phyloP scores from a whole-genome alignment of 2,888 invertebrate genomes.

The Sinotaia quadrata region DNA sequence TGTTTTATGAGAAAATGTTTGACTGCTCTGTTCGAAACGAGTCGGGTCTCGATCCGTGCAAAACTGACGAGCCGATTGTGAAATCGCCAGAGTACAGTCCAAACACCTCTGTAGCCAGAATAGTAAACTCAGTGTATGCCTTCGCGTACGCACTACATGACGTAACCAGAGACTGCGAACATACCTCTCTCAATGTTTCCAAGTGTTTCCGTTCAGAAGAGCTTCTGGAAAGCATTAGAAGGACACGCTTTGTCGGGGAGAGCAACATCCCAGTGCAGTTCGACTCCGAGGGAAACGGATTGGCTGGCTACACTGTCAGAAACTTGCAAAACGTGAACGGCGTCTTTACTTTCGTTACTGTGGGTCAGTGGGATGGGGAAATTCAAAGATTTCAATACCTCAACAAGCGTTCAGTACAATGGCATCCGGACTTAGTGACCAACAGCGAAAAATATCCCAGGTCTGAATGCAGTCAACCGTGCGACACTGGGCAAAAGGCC shows the following conservation, averaged over 20 bases:
- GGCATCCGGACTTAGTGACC: not conserved
- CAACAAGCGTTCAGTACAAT: conserved; percentile 7
- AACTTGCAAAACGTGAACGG: conserved; percentile 9
- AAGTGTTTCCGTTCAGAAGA: conserved; percentile 15
- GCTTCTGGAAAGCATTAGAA: not conserved
- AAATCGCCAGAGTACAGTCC: conserved; percentile 24
- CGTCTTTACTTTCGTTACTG: conserved; percentile 6
- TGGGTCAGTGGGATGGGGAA: conserved; percentile 14
- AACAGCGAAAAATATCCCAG: not conserved
- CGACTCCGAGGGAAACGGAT: conserved; percentile 14
- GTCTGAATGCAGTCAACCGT: conserved; percentile 28
- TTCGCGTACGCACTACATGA: conserved; percentile 40
- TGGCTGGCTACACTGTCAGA: conserved; percentile 11
- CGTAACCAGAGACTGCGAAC: conserved; percentile 30
- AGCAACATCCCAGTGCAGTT: conserved; percentile 4
- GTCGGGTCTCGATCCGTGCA: not conserved
- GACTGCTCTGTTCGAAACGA: conserved; percentile 33
- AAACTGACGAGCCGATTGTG: conserved; percentile 3
- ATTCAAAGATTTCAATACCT: not conserved
- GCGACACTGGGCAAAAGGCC: conserved; percentile 40
- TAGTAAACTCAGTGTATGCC: conserved; percentile 41
- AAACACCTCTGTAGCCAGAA: conserved; percentile 38
- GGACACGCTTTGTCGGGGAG: conserved; percentile 18
- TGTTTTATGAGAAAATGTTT: conserved; percentile 36
- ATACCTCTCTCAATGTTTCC: not conserved